phyloP scores from a whole-genome alignment of 1,140 invertebrate species.

The Hermetia illucens region DNA sequence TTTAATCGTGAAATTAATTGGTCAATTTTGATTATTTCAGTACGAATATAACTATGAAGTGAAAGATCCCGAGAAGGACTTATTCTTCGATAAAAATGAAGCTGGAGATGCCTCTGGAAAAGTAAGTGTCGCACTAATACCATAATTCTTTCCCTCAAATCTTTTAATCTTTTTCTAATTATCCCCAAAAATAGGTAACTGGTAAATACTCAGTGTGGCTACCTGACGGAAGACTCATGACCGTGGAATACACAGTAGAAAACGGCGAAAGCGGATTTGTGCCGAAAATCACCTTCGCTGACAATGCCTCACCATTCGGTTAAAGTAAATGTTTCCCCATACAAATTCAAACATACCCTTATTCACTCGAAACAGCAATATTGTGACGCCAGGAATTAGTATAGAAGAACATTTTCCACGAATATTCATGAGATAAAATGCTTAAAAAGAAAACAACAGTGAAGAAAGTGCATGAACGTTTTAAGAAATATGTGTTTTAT shows the following conservation, averaged over 20 bases:
- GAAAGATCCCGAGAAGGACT: conserved; percentile 46
- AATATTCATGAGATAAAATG: conserved; percentile 3
- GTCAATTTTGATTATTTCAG: conserved; percentile 29
- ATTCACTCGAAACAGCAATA: neutral
- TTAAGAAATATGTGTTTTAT: no score
- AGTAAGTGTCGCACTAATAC: conserved; percentile 14
- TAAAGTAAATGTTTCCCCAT: conserved; percentile 5
- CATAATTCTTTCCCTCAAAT: neutral
- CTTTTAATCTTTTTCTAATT: neutral
- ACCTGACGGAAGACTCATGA: conserved; percentile 53
- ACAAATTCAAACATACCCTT: neutral
- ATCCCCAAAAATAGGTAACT: conserved; percentile 18
- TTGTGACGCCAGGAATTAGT: neutral
- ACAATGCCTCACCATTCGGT: conserved; percentile 38
- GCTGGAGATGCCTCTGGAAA: conserved; percentile 42
- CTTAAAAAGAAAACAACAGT: no score
- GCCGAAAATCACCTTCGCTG: conserved; percentile 44
- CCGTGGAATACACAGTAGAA: conserved; percentile 48
- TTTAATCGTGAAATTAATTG: neutral
- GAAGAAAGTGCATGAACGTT: no score
- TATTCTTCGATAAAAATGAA: conserved; percentile 50
- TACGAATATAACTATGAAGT: conserved; percentile 57
- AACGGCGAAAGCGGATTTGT: conserved; percentile 49
- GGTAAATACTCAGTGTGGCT: conserved; percentile 48
- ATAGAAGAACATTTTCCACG: no score